Percentiles rank a stretch among this genome's conserved stretches.
phyloP scores from a whole-genome alignment of 1,140 invertebrate species.

The Brachionus rubens region DNA sequence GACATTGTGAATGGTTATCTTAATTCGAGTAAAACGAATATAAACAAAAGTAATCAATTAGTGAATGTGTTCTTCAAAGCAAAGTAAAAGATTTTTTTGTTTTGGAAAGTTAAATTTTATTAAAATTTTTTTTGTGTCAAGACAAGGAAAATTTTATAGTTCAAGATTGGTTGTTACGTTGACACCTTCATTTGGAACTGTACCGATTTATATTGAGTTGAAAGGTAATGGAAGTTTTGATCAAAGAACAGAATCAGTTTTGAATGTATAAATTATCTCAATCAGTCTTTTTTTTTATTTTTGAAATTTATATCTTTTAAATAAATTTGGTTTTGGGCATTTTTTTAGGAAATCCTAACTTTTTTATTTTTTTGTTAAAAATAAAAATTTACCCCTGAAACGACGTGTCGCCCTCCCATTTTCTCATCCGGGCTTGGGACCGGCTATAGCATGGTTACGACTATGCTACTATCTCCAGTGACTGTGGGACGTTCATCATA shows the following conservation, averaged over 20 bases:
- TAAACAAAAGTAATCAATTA: constrained; percentile 9
- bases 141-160: background rate
- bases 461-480: too few species aligned
- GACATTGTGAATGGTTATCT: background rate
- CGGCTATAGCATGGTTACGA: too few species aligned
- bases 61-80: constrained; percentile 31
- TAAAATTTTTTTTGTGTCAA: background rate
- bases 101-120: background rate
- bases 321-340: too few species aligned
- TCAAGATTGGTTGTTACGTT: background rate
- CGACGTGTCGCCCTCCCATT: too few species aligned
- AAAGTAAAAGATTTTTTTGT: background rate
- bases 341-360: too few species aligned
- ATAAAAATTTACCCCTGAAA: too few species aligned
- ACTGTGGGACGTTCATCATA: too few species aligned
- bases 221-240: background rate
- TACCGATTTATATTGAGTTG: constrained; percentile 6
- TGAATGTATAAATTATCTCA: constrained; percentile 33
- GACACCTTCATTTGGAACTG: background rate
- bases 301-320: too few species aligned
- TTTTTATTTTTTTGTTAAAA: too few species aligned
- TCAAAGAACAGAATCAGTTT: constrained; percentile 16
- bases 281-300: too few species aligned
- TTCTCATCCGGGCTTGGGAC: too few species aligned
- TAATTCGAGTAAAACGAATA: background rate